These are phyloP conservation scores for Labroides dimidiatus DNA, from an alignment of 2,797 vertebrate species.

Conservation along the genomic window DNA sequence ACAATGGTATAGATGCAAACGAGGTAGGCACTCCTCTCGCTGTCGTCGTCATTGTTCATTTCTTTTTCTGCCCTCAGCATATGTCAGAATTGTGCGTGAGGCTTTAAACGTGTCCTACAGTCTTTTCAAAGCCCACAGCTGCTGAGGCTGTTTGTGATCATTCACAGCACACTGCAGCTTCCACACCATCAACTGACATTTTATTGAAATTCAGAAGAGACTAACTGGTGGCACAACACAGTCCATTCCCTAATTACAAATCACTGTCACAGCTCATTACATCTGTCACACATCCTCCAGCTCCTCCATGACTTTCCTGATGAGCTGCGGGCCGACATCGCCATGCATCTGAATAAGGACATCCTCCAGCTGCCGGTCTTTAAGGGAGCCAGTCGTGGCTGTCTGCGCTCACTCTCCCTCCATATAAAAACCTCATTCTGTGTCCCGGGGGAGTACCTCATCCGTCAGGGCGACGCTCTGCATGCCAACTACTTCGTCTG, in stretches of 20 bases:
- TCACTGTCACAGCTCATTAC: slow-evolving; percentile 63
- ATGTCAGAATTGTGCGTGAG: slow-evolving; percentile 2
- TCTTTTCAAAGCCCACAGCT: slow-evolving; percentile 7
- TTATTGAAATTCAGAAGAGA: slow-evolving; percentile 51
- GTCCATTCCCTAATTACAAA: slow-evolving; percentile 56
- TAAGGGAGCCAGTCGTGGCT: slow-evolving; percentile 93
- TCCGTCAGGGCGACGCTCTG: slow-evolving; percentile 93
- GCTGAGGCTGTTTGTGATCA: slow-evolving; percentile 30
- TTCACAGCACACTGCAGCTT: slow-evolving; percentile 9
- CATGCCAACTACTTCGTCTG: slow-evolving; percentile 97
- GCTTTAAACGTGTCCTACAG: slow-evolving; percentile 13
- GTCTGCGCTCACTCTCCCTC: slow-evolving; percentile 94
- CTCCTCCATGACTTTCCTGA: slow-evolving; percentile 97
- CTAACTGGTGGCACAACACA: slow-evolving; percentile 35
- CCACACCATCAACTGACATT: slow-evolving; percentile 22
- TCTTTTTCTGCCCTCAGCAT: slow-evolving; percentile 1
- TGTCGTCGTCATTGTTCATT: slow-evolving; percentile 28
- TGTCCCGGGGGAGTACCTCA: slow-evolving; percentile 94
- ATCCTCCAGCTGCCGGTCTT: slow-evolving; percentile 96
- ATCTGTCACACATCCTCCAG: slow-evolving; percentile 76
- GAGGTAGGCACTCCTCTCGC: slow-evolving; percentile 83
- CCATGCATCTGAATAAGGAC: slow-evolving; percentile 98
- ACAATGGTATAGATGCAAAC: slow-evolving; percentile 95
- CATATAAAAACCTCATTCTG: slow-evolving; percentile 98
- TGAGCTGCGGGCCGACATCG: slow-evolving; percentile 95